Percentiles rank a stretch among this genome's conserved stretches.
These are phyloP conservation scores for Pituophis catenifer DNA, from an alignment of 2,113 vertebrate genomes.

Conservation along the genomic window DNA sequence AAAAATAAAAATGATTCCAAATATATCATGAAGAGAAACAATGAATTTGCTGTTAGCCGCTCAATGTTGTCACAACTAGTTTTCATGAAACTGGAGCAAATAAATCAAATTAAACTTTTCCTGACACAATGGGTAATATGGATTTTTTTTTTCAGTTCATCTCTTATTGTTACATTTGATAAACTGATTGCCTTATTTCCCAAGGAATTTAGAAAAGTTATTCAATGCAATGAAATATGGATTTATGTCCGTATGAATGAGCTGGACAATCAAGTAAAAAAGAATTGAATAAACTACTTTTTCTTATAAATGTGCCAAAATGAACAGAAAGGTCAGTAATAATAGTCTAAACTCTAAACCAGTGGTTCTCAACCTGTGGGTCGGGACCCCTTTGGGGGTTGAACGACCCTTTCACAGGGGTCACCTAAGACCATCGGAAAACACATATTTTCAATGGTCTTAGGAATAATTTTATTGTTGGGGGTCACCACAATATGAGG, in stretches of 20 bases:
- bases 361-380: too few species aligned
- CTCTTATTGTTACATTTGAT: not conserved
- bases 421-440: too few species aligned
- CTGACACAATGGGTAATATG: not conserved
- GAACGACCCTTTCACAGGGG: too few species aligned
- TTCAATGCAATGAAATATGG: not conserved
- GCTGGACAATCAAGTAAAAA: conserved; percentile 1
- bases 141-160: not conserved
- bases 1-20: not conserved
- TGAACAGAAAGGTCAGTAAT: not conserved
- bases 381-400: too few species aligned
- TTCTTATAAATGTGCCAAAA: not conserved
- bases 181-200: not conserved
- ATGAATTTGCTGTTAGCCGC: not conserved
- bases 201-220: not conserved
- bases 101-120: not conserved
- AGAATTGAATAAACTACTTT: not conserved
- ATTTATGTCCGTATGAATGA: not conserved
- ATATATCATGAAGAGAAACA: not conserved
- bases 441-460: too few species aligned
- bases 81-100: not conserved
- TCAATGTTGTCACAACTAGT: not conserved
- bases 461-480: too few species aligned
- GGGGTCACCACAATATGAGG: too few species aligned
- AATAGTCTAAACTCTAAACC: not conserved